A percentile compares a stretch with the other conserved stretches of the same genome.
These are phyloP conservation scores for Conomelus anceps DNA, from an alignment of 2,888 invertebrate species.

Conservation along the genomic window DNA sequence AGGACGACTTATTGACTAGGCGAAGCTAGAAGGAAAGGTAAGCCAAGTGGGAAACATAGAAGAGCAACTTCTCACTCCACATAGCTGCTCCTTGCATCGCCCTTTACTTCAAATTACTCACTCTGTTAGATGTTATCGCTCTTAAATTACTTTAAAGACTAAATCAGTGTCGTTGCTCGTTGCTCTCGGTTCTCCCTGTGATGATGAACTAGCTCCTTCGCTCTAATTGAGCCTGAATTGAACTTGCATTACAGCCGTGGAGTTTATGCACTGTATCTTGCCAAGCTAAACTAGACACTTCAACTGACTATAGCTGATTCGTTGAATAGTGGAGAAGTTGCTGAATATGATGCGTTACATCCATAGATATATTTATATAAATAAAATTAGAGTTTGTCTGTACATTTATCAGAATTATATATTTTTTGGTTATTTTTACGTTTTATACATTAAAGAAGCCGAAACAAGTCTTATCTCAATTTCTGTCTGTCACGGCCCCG, in stretches of 20 bases:
- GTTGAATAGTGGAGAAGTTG: neutral
- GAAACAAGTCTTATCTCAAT: too few species aligned
- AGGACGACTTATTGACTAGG: too few species aligned
- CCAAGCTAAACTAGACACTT: neutral
- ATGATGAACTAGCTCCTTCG: neutral
- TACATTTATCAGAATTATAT: too few species aligned
- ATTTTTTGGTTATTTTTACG: too few species aligned
- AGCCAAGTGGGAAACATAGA: neutral
- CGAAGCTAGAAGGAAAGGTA: neutral
- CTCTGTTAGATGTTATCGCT: neutral
- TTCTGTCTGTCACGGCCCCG: too few species aligned
- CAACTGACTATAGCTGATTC: neutral
- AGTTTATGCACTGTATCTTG: neutral
- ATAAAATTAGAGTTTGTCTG: too few species aligned
- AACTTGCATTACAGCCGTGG: neutral
- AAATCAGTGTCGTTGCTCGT: neutral
- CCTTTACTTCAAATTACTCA: neutral
- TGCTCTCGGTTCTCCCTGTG: neutral
- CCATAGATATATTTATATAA: too few species aligned
- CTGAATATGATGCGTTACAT: too few species aligned
- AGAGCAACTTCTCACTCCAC: neutral
- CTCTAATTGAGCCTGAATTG: neutral
- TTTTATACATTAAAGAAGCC: too few species aligned
- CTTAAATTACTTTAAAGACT: neutral
- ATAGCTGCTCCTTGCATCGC: neutral